Conservation (phyloP, 1,140 invertebrate species). For the Apis dorsata region DNA sequence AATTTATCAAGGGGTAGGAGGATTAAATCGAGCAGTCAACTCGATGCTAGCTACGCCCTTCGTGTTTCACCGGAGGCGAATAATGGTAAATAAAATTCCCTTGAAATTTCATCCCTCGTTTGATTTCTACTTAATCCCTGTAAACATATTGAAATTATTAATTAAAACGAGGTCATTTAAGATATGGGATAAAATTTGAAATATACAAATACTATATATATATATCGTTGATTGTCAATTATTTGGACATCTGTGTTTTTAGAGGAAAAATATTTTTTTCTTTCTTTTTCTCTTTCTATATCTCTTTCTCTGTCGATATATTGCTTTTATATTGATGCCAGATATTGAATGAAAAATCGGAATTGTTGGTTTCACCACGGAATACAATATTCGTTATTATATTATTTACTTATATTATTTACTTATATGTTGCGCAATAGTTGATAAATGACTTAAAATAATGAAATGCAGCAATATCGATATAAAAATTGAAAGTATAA, state of each 20-base stretch:
- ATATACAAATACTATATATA: not conserved
- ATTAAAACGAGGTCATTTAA: constrained; percentile 12
- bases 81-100: constrained; percentile 54
- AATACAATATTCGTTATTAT: not conserved
- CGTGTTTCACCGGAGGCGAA: not conserved
- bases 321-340: constrained; percentile 12
- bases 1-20: constrained; percentile 34
- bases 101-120: constrained; percentile 37
- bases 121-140: constrained; percentile 33
- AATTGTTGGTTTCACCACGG: not conserved
- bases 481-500: not conserved
- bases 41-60: constrained; percentile 9
- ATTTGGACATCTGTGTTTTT: not conserved
- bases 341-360: constrained; percentile 19
- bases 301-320: constrained; percentile 1
- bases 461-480: not conserved
- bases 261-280: not conserved
- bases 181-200: not conserved
- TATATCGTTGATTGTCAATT: not conserved
- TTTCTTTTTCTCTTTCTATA: too few relatives aligned
- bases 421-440: not conserved
- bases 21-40: constrained; percentile 39
- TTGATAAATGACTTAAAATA: not conserved
- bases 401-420: not conserved
- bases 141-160: not conserved